These are phyloP conservation scores for Acheta domesticus DNA, from an alignment of 2,888 invertebrate species.

Conservation along the genomic window DNA sequence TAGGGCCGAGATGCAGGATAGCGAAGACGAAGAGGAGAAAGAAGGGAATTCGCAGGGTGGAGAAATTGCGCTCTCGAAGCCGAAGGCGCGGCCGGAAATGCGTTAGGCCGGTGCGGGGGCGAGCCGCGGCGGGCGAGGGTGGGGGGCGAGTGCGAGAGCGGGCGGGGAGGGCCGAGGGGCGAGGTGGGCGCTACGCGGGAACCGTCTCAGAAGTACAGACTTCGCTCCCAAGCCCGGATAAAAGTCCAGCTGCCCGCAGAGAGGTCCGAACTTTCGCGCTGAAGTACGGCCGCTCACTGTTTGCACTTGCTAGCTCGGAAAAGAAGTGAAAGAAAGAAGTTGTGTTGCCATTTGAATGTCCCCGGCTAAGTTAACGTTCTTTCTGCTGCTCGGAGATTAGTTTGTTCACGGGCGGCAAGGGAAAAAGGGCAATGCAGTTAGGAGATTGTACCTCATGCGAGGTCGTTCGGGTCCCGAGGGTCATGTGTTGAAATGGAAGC, in stretches of 20 bases:
- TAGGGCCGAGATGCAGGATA: no score
- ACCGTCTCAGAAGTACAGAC: background rate
- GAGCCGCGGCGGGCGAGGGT: background rate
- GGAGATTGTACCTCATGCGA: no score
- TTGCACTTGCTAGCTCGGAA: background rate
- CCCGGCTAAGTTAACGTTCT: background rate
- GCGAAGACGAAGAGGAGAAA: background rate
- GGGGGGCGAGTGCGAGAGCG: background rate
- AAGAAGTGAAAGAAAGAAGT: background rate
- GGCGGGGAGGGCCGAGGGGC: background rate
- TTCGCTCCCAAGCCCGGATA: no score
- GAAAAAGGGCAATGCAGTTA: no score
- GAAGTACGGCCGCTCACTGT: background rate
- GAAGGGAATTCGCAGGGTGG: background rate
- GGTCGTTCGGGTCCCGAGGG: no score
- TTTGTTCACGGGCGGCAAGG: no score
- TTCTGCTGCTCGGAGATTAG: no score
- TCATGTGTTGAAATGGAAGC: no score
- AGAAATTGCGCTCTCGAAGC: background rate
- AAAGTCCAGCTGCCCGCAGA: background rate
- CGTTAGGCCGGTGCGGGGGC: background rate
- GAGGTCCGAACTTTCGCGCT: background rate
- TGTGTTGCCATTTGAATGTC: constrained; percentile 18
- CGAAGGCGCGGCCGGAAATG: background rate
- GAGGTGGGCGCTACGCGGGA: background rate